Percentiles rank a stretch among this genome's conserved stretches.
phyloP scores from a whole-genome alignment of 1,140 invertebrate species.

The Brachionus asplanchnoidis region DNA sequence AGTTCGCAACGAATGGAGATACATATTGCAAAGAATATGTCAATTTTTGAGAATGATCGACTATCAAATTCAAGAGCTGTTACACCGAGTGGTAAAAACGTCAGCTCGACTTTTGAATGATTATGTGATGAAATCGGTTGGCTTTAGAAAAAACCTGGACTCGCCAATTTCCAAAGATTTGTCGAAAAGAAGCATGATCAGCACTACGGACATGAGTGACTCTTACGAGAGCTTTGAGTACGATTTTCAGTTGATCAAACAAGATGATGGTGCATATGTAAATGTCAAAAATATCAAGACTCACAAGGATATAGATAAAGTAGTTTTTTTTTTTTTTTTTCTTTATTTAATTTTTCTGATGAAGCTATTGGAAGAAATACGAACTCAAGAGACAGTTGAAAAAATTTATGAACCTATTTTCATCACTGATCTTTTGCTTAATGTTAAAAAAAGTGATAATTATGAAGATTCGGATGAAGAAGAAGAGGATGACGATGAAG shows the following conservation, averaged over 20 bases:
- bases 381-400: conserved; percentile 47
- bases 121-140: conserved; percentile 49
- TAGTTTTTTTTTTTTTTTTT: not conserved
- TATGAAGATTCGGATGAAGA: not conserved
- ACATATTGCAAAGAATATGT: conserved; percentile 50
- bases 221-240: conserved; percentile 7
- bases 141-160: conserved; percentile 30
- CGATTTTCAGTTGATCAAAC: not conserved
- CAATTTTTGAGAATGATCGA: conserved; percentile 52
- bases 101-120: conserved; percentile 49
- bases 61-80: conserved; percentile 52
- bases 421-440: conserved; percentile 49
- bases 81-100: conserved; percentile 51
- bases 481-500: conserved; percentile 1
- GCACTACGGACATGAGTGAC: not conserved
- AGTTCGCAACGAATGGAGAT: conserved; percentile 55
- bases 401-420: conserved; percentile 50
- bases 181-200: not conserved
- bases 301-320: not conserved
- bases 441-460: conserved; percentile 44
- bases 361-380: conserved; percentile 52
- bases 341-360: not conserved
- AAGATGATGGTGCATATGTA: not conserved
- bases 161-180: not conserved
- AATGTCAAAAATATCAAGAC: conserved; percentile 2